Percentiles rank a stretch among this genome's conserved stretches.
phyloP scores from a whole-genome alignment of 1,140 invertebrate genomes.

The Phymastichus coffea region DNA sequence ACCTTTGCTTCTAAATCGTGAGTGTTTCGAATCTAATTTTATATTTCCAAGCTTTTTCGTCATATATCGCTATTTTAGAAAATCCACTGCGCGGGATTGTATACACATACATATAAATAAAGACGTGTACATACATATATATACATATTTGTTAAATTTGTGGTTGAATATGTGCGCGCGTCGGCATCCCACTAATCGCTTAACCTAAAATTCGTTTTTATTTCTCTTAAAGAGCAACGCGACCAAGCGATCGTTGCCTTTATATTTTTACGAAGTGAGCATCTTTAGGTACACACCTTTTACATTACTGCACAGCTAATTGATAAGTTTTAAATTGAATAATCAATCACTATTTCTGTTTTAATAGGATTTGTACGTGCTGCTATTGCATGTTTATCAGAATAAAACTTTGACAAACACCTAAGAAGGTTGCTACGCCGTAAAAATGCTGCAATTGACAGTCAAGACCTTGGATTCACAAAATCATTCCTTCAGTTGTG shows the following conservation, averaged over 20 bases:
- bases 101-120: too few species aligned
- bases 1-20: too few species aligned
- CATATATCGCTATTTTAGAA: too few species aligned
- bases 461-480: conserved; percentile 92
- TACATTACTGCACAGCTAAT: too few species aligned
- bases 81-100: too few species aligned
- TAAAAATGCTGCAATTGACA: conserved; percentile 77
- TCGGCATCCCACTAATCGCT: conserved; percentile 7
- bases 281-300: too few species aligned
- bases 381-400: too few species aligned
- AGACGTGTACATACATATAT: too few species aligned
- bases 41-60: too few species aligned
- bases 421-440: conserved; percentile 18
- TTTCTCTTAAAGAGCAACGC: background rate
- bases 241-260: conserved; percentile 2
- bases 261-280: conserved; percentile 4
- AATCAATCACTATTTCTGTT: background rate
- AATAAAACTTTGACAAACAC: conserved; percentile 1
- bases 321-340: background rate
- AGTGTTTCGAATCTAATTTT: too few species aligned
- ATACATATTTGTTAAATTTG: too few species aligned
- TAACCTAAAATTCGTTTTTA: conserved; percentile 14
- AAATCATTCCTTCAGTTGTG: conserved; percentile 81
- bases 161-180: too few species aligned
- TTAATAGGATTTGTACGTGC: conserved; percentile 8